Percentiles rank a stretch among this genome's conserved stretches.
Conservation (phyloP, 1,140 invertebrate species). For the Andrena cerasifolii region DNA sequence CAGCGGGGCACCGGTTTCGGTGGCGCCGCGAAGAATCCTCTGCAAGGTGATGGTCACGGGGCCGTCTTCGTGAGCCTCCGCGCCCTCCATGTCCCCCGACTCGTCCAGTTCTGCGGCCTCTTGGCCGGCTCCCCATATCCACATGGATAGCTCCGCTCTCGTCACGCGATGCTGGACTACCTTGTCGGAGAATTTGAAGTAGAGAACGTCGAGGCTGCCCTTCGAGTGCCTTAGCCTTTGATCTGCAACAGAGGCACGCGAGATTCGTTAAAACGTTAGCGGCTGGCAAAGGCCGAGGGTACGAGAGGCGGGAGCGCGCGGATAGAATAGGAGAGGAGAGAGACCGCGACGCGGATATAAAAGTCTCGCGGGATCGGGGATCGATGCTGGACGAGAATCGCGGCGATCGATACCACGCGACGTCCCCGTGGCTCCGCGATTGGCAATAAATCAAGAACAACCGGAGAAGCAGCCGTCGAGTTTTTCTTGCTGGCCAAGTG, state of each 20-base stretch:
- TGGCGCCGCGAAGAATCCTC: slow-evolving; percentile 74
- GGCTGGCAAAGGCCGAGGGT: no score
- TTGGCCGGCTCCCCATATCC: slow-evolving; percentile 76
- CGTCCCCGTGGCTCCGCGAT: slow-evolving; percentile 24
- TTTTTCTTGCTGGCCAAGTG: slow-evolving; percentile 56
- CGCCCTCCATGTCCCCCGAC: slow-evolving; percentile 31
- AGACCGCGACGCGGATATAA: no score
- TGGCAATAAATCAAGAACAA: slow-evolving; percentile 62
- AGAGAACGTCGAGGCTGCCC: slow-evolving; percentile 80
- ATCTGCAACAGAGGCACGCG: slow-evolving; percentile 73
- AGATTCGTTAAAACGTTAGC: not conserved
- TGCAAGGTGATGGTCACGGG: slow-evolving; percentile 78
- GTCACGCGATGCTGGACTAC: slow-evolving; percentile 82
- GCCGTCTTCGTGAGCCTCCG: slow-evolving; percentile 59
- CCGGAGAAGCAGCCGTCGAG: slow-evolving; percentile 22
- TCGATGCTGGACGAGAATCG: not conserved
- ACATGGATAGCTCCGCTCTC: slow-evolving; percentile 82
- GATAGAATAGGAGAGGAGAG: no score
- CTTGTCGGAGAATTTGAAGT: slow-evolving; percentile 85
- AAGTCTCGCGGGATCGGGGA: no score
- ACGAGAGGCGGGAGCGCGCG: no score
- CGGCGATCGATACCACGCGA: not conserved
- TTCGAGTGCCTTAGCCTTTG: slow-evolving; percentile 81
- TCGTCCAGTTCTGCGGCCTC: slow-evolving; percentile 50
- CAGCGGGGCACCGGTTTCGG: slow-evolving; percentile 67